Base-by-base conservation (phyloP, 2,113 vertebrate species). In the Rattus rattus region DNA sequence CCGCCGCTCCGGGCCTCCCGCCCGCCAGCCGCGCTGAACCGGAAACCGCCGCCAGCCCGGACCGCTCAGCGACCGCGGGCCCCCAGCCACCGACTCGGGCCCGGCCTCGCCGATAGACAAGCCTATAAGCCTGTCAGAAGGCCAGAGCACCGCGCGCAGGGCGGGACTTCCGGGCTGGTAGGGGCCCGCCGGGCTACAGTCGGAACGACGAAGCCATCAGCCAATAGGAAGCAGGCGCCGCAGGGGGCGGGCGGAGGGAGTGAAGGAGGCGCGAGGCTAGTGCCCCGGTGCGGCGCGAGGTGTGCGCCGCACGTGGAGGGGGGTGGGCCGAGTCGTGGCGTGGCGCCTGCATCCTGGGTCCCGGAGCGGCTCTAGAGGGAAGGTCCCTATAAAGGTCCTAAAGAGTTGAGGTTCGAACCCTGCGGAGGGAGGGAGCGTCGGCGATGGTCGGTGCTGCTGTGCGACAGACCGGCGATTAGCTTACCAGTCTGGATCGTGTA, bases 141-240 rank as follows among this genome's bases (percentile, higher is more conserved):
- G n/a, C 39, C 30, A 12, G 56, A 70, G 54, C 1, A 59, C 33
- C 69, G 43, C 73, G 12, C 0, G 20, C 0, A 19, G 79, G 97
- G 96, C 92, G 92, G 95, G 93, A 90, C 93, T 98, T 98, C 97
- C 97, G 24, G 13, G 63, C 56, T 84, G 92, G 83, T n/a, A 92
- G 93, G 93, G 96, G 85, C 89, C 89, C 76, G 94, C 98, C 98
- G 98, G 98, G 98, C 98, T 97, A 97, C 98, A 98, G 88, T 98
- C 98, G 97, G 98, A 99, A 98, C 98, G 98, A 98, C 98, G 99
- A 98, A 98, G 98, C 98, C 96, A 85, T 24, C 87, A 39, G 94
- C 99, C 99, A 99, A 99, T 99, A 69, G 93, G 52, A 52, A 93
- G 83, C 96, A 94, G 95, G 96, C 95, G 69, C 91, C 28, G 69